Percentiles rank a stretch among this genome's conserved stretches.
Evolutionary conservation across 2,113 vertebrate genomes (phyloP).

Genomic region (Eurystomus gularis): DNA sequence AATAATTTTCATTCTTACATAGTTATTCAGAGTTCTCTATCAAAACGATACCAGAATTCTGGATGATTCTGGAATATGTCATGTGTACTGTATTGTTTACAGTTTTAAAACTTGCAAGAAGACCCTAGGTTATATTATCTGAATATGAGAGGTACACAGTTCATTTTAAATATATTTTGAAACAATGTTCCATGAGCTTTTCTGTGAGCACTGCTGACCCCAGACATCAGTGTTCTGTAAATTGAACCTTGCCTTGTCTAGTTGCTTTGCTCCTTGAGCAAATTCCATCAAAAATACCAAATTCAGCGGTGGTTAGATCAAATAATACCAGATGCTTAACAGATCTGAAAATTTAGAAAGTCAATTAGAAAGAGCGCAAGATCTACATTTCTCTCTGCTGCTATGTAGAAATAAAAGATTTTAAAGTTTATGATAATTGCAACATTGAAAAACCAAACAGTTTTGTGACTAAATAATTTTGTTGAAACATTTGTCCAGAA

Average conservation of each 20-base stretch:
- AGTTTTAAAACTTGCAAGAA: not conserved
- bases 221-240: not conserved
- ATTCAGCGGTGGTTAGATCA: not conserved
- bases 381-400: not conserved
- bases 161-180: not conserved
- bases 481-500: not conserved
- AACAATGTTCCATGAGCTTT: not conserved
- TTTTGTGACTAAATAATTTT: not conserved
- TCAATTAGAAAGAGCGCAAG: not conserved
- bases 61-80: not conserved
- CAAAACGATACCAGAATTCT: not conserved
- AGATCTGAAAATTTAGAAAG: not conserved
- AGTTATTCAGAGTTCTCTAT: not conserved
- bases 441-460: not conserved
- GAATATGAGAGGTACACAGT: not conserved
- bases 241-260: not conserved
- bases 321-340: not conserved
- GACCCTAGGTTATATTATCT: not conserved
- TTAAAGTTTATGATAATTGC: not conserved
- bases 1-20: not conserved
- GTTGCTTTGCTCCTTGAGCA: not conserved
- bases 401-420: not conserved
- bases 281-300: not conserved
- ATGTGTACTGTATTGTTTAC: not conserved
- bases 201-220: not conserved